Percentiles rank a stretch among this genome's conserved stretches.
phyloP scores from a whole-genome alignment of 1,140 invertebrate species.

The Agrilus planipennis region DNA sequence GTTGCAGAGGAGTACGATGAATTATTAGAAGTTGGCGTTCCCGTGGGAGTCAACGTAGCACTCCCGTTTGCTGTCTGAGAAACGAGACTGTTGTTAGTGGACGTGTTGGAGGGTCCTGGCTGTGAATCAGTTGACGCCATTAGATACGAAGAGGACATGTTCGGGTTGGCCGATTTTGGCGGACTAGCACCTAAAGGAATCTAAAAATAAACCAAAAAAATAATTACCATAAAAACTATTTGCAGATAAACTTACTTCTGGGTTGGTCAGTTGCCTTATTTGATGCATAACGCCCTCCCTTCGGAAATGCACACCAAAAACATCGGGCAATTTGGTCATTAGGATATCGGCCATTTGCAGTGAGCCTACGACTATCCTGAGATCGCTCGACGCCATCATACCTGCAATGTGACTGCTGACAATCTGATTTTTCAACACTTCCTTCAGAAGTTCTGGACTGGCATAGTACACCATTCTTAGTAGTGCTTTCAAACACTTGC shows the following conservation, averaged over 20 bases:
- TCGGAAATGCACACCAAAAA: slow-evolving; percentile 89
- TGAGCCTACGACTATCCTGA: slow-evolving; percentile 93
- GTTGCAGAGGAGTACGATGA: slow-evolving; percentile 25
- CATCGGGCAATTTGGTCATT: slow-evolving; percentile 89
- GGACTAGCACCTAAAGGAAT: slow-evolving; percentile 49
- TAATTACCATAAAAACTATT: background rate
- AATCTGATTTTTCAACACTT: slow-evolving; percentile 83
- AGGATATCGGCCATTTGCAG: slow-evolving; percentile 93
- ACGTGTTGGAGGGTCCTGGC: slow-evolving; percentile 27
- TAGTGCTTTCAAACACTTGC: slow-evolving; percentile 90
- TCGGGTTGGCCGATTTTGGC: slow-evolving; percentile 35
- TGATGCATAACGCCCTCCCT: slow-evolving; percentile 92
- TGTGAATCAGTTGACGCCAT: slow-evolving; percentile 22
- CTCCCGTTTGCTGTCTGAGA: slow-evolving; percentile 25
- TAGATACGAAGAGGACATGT: slow-evolving; percentile 16
- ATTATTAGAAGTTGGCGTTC: slow-evolving; percentile 1
- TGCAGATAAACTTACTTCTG: no score
- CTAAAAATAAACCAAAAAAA: slow-evolving; percentile 13
- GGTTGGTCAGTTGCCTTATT: slow-evolving; percentile 64
- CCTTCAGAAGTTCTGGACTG: slow-evolving; percentile 68
- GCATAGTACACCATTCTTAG: slow-evolving; percentile 93
- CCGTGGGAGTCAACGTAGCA: slow-evolving; percentile 11
- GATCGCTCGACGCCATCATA: slow-evolving; percentile 92
- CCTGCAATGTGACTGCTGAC: slow-evolving; percentile 95
- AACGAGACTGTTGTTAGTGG: slow-evolving; percentile 15